Evolutionary conservation across 2,113 vertebrate species (phyloP).

Genomic region (Lepisosteus oculatus): DNA sequence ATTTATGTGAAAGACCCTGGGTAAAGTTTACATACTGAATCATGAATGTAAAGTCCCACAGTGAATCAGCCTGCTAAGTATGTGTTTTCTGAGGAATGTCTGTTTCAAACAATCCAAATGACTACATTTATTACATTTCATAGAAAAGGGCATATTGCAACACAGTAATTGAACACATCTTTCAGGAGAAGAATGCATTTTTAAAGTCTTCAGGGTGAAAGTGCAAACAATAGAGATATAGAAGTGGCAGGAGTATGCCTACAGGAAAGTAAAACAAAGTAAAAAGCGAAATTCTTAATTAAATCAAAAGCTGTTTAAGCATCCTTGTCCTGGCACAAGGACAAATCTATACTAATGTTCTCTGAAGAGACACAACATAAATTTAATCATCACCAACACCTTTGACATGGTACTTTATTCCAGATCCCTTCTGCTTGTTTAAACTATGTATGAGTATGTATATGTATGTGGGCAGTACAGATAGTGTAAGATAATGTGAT

Average conservation of each 20-base stretch:
- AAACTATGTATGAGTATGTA: too few species aligned
- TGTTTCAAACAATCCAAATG: not conserved
- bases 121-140: constrained; percentile 13
- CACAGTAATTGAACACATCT: constrained; percentile 26
- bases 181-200: constrained; percentile 11
- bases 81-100: constrained; percentile 3
- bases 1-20: too few species aligned
- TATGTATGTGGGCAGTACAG: too few species aligned
- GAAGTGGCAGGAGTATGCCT: constrained; percentile 5
- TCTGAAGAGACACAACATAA: not conserved
- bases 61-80: constrained; percentile 28
- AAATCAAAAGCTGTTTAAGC: not conserved
- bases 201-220: constrained; percentile 6
- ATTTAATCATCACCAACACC: not conserved
- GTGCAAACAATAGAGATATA: not conserved
- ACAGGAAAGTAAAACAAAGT: not conserved
- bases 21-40: not conserved
- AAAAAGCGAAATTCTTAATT: not conserved
- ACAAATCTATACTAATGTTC: not conserved
- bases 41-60: constrained; percentile 10
- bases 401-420: not conserved
- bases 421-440: not conserved
- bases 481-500: too few species aligned
- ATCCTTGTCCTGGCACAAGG: not conserved
- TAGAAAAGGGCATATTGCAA: constrained; percentile 31